Percentiles rank a stretch among this genome's conserved stretches.
These are phyloP conservation scores for Plecturocebus donacophilus DNA, from an alignment of 2,113 vertebrate species.

Conservation along the genomic window DNA sequence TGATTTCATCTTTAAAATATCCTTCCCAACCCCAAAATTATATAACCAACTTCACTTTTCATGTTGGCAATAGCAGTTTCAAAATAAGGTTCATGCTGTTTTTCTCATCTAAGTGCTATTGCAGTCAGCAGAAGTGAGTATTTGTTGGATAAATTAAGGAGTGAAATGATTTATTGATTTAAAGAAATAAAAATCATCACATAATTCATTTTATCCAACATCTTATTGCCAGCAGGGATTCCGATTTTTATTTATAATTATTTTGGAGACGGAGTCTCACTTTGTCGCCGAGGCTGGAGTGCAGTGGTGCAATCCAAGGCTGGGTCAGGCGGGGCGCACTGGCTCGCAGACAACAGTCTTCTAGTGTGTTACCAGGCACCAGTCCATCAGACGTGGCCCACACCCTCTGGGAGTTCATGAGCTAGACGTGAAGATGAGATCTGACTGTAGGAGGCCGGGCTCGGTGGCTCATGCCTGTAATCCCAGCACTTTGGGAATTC, in stretches of 20 bases:
- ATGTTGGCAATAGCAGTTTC: neutral
- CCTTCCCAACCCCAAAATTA: neutral
- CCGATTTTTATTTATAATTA: neutral
- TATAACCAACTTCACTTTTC: conserved; percentile 18
- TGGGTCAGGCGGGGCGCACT: neutral
- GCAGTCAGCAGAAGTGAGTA: neutral
- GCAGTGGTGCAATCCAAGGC: neutral
- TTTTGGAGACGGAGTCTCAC: too few relatives aligned
- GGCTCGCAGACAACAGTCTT: neutral
- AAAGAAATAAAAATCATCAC: neutral
- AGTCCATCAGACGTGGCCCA: too few relatives aligned
- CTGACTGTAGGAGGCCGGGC: neutral
- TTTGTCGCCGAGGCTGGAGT: too few relatives aligned
- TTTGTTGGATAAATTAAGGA: neutral
- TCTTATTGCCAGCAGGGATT: neutral
- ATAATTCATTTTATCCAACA: neutral
- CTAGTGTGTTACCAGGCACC: neutral
- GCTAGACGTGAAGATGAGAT: neutral
- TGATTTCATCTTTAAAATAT: conserved; percentile 50
- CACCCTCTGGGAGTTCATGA: neutral
- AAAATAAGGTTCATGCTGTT: neutral
- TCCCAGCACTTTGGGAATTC: too few relatives aligned
- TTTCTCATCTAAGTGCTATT: neutral
- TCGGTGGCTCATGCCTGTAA: too few relatives aligned
- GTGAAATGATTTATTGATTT: neutral